Evolutionary conservation across 2,113 vertebrate species (phyloP).

Genomic region (Eulacestoma nigropectus): DNA sequence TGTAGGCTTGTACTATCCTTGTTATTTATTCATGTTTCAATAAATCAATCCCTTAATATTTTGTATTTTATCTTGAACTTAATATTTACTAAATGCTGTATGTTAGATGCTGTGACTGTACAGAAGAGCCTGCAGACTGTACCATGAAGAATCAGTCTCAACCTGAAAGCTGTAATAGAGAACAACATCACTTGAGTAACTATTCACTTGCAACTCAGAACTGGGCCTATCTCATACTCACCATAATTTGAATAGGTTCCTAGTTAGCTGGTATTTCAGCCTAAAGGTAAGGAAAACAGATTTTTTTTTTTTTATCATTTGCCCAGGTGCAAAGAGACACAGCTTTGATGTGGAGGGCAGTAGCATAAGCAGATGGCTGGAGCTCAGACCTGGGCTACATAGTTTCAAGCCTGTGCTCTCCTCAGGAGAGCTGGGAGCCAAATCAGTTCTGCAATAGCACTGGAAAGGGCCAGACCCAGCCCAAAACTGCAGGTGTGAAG

Average conservation of each 20-base stretch:
- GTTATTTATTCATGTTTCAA: conserved; percentile 52
- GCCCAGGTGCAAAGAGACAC: neutral
- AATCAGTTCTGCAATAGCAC: fast-evolving
- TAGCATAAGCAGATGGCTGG: neutral
- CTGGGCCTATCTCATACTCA: neutral
- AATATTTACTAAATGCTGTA: neutral
- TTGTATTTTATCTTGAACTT: neutral
- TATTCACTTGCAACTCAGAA: neutral
- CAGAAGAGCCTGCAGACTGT: neutral
- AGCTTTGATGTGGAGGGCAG: neutral
- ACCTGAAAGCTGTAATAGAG: neutral
- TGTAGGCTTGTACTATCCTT: neutral
- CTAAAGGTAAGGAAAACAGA: neutral
- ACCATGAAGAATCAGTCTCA: neutral
- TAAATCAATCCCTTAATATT: conserved; percentile 32
- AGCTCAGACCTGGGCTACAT: neutral
- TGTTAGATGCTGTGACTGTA: neutral
- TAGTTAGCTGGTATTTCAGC: neutral
- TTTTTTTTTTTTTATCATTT: neutral
- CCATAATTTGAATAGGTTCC: neutral
- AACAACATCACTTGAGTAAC: neutral
- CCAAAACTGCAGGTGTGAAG: neutral
- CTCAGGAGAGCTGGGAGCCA: too few species aligned
- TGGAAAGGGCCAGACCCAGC: neutral
- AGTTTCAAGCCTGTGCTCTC: neutral